Conservation (phyloP, 2,797 vertebrate species). For the Taenioides sp. region DNA sequence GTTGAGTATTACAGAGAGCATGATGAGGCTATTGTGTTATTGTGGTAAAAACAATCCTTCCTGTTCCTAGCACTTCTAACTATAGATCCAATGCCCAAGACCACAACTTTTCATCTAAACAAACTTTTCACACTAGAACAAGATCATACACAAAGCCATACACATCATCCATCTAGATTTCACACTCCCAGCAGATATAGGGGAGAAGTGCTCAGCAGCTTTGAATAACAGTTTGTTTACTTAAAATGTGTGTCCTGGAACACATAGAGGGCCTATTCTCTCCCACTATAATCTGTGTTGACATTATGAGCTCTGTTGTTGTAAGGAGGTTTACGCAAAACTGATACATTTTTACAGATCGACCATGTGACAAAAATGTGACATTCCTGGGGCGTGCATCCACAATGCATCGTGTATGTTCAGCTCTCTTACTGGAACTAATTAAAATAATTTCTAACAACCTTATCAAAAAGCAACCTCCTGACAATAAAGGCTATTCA, state of each 20-base stretch:
- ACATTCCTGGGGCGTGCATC: constrained; percentile 83
- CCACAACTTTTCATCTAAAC: constrained; percentile 50
- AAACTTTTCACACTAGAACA: constrained; percentile 60
- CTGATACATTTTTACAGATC: constrained; percentile 91
- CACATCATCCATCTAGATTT: constrained; percentile 73
- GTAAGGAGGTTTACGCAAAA: constrained; percentile 84
- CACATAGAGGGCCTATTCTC: constrained; percentile 80
- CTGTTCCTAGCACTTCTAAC: constrained; percentile 7
- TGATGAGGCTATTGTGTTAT: background rate
- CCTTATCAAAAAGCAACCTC: constrained; percentile 84
- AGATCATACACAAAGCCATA: constrained; percentile 57
- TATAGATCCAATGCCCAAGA: constrained; percentile 25
- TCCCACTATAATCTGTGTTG: constrained; percentile 76
- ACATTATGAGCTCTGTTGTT: constrained; percentile 84
- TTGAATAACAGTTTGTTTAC: constrained; percentile 94
- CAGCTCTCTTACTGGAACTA: constrained; percentile 82
- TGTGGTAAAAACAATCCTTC: background rate
- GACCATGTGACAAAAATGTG: constrained; percentile 96
- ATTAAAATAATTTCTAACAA: constrained; percentile 93
- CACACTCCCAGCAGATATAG: constrained; percentile 73
- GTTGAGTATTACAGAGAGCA: background rate
- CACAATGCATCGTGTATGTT: constrained; percentile 81
- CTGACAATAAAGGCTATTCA: constrained; percentile 78
- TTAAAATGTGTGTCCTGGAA: constrained; percentile 77
- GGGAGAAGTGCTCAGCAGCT: constrained; percentile 78